Base-by-base conservation (phyloP, 2,113 vertebrate genomes). In the Myanophis thanlyinensis region DNA sequence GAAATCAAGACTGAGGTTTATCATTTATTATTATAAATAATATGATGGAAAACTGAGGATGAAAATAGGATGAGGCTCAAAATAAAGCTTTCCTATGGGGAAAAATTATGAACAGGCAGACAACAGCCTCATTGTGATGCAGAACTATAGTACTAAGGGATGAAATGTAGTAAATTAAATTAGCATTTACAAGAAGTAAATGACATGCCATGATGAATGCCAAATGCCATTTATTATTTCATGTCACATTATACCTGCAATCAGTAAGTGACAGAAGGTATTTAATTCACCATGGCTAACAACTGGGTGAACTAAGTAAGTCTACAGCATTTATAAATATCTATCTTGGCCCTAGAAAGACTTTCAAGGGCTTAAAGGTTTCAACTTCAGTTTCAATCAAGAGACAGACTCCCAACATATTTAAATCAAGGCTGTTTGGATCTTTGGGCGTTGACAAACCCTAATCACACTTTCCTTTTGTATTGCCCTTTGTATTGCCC, bases 121-220 rank as follows among this genome's bases (percentile, higher is more conserved):
- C 97, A 97, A 96, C 94, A 96, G 93, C 85, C 96, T 97, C 96
- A 97, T 97, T 96, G 95, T 93, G 93, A 95, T 89, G 90, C 92
- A 95, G 93, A 93, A 86, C 89, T 88, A 94, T 93, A 97, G 94
- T 91, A 94, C 48, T 92, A 91, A 94, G 96, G 93, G 94, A 92
- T 84, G 53, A 93, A 97, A 96, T 52, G 91, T 95, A 93, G 92
- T 90, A 96, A 96, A 97, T 96, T 96, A 96, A 88, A 98, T 97
- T 96, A 97, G 95, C 94, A 95, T 96, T 97, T 84, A 35, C 88
- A 89, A 95, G 94, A 94, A 96, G 95, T 93, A 87, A 89, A 92
- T 93, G 95, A 96, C 94, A 96, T 94, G 94, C 91, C 94, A 92
- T 51, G 85, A 95, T 94, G 93, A 46, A 94, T 85, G 93, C 59